Evolutionary conservation across 1,140 invertebrate genomes (phyloP).

Genomic region (Magallana gigas): DNA sequence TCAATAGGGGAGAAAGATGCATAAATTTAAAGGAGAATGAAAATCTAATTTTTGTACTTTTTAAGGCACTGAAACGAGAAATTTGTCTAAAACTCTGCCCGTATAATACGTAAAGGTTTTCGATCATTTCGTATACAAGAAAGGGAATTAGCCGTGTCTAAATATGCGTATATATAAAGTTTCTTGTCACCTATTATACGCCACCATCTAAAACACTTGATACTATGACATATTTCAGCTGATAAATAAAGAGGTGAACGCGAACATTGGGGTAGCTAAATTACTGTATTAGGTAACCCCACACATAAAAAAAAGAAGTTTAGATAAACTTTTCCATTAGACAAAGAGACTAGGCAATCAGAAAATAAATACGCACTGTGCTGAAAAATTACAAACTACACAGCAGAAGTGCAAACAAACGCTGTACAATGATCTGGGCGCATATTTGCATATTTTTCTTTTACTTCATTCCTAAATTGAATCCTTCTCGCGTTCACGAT

Average conservation of each 20-base stretch:
- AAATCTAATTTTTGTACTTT: not conserved
- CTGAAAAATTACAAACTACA: not conserved
- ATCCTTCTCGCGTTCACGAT: not conserved
- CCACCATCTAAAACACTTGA: not conserved
- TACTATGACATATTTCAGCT: not conserved
- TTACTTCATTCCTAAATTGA: not conserved
- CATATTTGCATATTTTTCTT: not conserved
- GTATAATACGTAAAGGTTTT: not conserved
- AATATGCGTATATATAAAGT: constrained; percentile 11
- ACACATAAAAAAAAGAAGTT: not conserved
- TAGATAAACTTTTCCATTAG: not conserved
- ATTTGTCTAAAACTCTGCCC: not conserved
- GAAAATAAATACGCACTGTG: constrained; percentile 1
- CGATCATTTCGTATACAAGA: constrained; percentile 8
- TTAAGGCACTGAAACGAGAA: constrained; percentile 5
- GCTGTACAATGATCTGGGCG: no score
- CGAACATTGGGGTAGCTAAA: not conserved
- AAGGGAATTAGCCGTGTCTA: constrained; percentile 35
- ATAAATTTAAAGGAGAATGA: no score
- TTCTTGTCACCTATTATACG: not conserved
- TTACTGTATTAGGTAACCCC: no score
- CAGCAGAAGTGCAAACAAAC: not conserved
- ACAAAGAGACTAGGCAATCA: not conserved
- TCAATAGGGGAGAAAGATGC: no score
- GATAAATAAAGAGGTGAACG: not conserved